Percentiles rank a stretch among this genome's conserved stretches.
Conservation (phyloP, 2,888 invertebrate genomes). For the Lordiphosa fenestrarum region DNA sequence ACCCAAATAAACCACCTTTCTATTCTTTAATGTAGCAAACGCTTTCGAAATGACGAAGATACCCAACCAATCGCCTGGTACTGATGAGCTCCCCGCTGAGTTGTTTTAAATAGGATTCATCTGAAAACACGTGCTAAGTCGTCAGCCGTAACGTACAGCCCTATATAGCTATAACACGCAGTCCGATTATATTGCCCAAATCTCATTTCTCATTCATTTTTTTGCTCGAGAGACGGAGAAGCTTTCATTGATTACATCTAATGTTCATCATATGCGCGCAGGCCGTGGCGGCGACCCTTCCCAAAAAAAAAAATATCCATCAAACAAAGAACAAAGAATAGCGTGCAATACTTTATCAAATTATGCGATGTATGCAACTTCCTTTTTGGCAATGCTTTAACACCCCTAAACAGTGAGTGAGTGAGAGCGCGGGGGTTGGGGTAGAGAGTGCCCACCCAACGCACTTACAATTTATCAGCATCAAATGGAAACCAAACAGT, state of each 20-base stretch:
- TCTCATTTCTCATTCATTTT: constrained; percentile 42
- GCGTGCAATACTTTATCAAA: constrained; percentile 70
- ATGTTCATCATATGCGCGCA: constrained; percentile 53
- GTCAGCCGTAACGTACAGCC: not conserved
- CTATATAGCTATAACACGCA: not conserved
- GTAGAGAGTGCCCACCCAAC: constrained; percentile 26
- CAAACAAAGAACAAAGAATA: constrained; percentile 45
- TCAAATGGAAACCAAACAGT: constrained; percentile 70
- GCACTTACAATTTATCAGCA: constrained; percentile 73
- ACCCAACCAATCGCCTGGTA: no score
- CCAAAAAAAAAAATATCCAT: constrained; percentile 1
- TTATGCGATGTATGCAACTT: constrained; percentile 66
- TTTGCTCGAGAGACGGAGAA: constrained; percentile 23
- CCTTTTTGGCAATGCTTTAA: constrained; percentile 47
- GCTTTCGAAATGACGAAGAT: no score
- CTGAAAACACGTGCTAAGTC: no score
- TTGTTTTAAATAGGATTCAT: no score
- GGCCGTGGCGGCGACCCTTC: constrained; percentile 1
- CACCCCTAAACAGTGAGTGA: constrained; percentile 40
- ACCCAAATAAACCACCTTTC: no score
- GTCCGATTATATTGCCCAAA: not conserved
- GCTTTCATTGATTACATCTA: constrained; percentile 65
- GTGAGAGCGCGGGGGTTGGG: not conserved
- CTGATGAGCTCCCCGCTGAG: no score
- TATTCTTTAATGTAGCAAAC: no score